Evolutionary conservation across 1,140 invertebrate species (phyloP).

Genomic region (Gerris buenoi): DNA sequence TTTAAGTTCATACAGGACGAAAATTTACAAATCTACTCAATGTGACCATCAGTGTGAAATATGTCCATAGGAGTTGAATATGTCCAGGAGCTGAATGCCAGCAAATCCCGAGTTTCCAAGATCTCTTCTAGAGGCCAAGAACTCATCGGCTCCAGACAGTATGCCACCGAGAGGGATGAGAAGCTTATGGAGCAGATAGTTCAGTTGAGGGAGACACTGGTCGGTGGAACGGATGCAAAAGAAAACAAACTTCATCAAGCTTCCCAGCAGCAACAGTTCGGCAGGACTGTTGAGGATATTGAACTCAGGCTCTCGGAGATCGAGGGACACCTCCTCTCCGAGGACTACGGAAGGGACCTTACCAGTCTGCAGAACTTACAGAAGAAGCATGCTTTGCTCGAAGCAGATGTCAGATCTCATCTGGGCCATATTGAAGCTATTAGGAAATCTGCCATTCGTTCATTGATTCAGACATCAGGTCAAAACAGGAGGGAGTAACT

Average conservation of each 20-base stretch:
- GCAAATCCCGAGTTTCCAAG: slow-evolving; percentile 85
- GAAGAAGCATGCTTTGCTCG: slow-evolving; percentile 94
- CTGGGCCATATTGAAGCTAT: slow-evolving; percentile 88
- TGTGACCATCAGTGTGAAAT: too few species aligned
- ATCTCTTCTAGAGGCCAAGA: slow-evolving; percentile 69
- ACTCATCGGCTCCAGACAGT: slow-evolving; percentile 59
- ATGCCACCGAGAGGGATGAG: slow-evolving; percentile 58
- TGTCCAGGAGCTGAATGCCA: slow-evolving; percentile 85
- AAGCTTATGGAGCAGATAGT: slow-evolving; percentile 80
- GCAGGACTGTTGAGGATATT: slow-evolving; percentile 92
- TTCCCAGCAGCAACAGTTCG: slow-evolving; percentile 94
- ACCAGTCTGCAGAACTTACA: slow-evolving; percentile 92
- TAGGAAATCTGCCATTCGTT: slow-evolving; percentile 71
- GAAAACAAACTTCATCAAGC: slow-evolving; percentile 81
- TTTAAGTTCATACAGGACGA: too few species aligned
- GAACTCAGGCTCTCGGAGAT: slow-evolving; percentile 96
- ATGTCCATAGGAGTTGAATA: too few species aligned
- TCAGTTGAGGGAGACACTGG: slow-evolving; percentile 82
- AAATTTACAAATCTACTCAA: too few species aligned
- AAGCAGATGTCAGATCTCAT: slow-evolving; percentile 89
- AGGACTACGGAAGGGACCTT: slow-evolving; percentile 95
- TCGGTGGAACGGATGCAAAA: slow-evolving; percentile 81
- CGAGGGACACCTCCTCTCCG: slow-evolving; percentile 85
- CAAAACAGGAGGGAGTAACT: slow-evolving; percentile 49
- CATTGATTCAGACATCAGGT: slow-evolving; percentile 70